These are phyloP conservation scores for Cheilosia variabilis DNA, from an alignment of 2,888 invertebrate genomes.

Conservation along the genomic window DNA sequence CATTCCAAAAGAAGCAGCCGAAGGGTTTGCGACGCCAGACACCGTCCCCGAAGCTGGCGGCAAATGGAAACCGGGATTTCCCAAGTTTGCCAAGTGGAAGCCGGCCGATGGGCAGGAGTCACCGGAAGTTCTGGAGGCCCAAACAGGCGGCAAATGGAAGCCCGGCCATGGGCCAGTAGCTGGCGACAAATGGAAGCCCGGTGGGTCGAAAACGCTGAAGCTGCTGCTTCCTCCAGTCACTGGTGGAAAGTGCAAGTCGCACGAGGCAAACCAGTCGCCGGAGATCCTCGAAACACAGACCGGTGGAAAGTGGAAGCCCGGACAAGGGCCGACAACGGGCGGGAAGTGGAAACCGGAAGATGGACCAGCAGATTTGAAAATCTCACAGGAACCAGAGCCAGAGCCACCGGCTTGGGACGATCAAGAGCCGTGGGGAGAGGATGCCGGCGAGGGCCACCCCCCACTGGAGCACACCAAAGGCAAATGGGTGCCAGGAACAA, in stretches of 20 bases:
- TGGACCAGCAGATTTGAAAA: conserved; percentile 15
- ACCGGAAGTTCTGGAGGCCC: conserved; percentile 66
- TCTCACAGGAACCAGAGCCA: not conserved
- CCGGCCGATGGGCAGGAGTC: not conserved
- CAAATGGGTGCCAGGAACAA: conserved; percentile 91
- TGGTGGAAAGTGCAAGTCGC: conserved; percentile 6
- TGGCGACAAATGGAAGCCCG: conserved; percentile 31
- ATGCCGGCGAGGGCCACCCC: conserved; percentile 84
- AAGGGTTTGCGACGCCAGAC: conserved; percentile 50
- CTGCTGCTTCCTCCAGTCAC: not conserved
- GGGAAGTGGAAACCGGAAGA: conserved; percentile 2
- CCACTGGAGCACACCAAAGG: conserved; percentile 88
- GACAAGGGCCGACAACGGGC: not conserved
- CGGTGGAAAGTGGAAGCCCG: conserved; percentile 76
- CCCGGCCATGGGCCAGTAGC: not conserved
- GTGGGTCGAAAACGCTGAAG: not conserved
- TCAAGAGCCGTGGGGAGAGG: conserved; percentile 76
- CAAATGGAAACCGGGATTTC: conserved; percentile 76
- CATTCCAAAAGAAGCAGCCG: not conserved
- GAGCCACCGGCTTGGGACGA: conserved; percentile 81
- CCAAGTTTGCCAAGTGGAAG: conserved; percentile 19
- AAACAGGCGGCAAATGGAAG: conserved; percentile 30
- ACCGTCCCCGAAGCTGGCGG: conserved; percentile 75
- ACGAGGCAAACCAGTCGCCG: conserved; percentile 16
- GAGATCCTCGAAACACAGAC: conserved; percentile 68